phyloP scores from a whole-genome alignment of 2,113 vertebrate genomes.

The Hypanus sabinus region DNA sequence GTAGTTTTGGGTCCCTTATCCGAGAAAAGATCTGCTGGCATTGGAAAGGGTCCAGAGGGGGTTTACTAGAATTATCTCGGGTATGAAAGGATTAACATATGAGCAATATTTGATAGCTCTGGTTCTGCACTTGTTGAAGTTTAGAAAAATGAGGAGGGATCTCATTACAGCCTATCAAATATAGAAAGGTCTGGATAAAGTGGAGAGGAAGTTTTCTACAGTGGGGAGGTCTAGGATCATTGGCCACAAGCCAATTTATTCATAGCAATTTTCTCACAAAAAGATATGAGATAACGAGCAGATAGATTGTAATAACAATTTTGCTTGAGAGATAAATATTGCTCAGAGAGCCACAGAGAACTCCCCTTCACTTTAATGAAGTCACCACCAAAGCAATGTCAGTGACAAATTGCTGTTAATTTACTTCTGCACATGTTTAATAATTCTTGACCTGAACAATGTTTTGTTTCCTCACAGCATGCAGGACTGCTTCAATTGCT shows the following conservation, averaged over 20 bases:
- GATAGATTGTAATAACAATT: neutral
- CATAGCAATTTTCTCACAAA: neutral
- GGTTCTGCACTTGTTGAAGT: too few relatives aligned
- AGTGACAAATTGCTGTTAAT: neutral
- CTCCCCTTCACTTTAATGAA: neutral
- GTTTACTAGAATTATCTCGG: too few relatives aligned
- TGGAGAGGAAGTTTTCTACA: too few relatives aligned
- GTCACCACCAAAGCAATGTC: neutral
- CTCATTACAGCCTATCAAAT: too few relatives aligned
- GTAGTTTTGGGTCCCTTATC: too few relatives aligned
- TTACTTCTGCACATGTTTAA: neutral
- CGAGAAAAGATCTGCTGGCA: too few relatives aligned
- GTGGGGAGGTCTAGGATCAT: too few relatives aligned
- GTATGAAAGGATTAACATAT: too few relatives aligned
- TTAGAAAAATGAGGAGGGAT: too few relatives aligned
- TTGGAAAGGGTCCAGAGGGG: too few relatives aligned
- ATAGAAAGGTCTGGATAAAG: too few relatives aligned
- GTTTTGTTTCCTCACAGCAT: conserved; percentile 53
- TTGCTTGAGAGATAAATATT: neutral
- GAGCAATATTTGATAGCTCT: too few relatives aligned
- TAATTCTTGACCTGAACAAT: neutral
- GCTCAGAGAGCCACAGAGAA: neutral
- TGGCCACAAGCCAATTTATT: neutral
- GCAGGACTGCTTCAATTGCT: conserved; percentile 53
- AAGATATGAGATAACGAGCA: neutral